Evolutionary conservation across 2,113 vertebrate species (phyloP), one percentile per base, ranked within the genome.

Genomic region (Laticauda laticaudata): DNA sequence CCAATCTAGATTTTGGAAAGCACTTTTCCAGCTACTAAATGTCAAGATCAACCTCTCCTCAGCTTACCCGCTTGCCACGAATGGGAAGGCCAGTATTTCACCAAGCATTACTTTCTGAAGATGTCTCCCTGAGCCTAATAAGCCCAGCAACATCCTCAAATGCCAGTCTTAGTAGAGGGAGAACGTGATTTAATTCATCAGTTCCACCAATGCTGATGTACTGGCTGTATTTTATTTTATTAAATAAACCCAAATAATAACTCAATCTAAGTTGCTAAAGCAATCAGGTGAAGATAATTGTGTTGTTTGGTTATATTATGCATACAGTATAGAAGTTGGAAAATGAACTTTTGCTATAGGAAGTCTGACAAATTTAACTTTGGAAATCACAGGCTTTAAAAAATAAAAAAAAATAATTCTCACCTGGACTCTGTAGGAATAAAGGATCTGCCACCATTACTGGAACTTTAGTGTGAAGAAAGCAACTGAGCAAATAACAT

Each of bases 401-500:
- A 43, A 85, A 92, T 34, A 54, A 57, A n/a, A 53, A 8, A 45
- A 45, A 45, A 53, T 86, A 24, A 11, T 4, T 24, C 55, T 93
- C 88, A 86, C 88, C 92, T 93, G 69, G 29, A 7, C n/a, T 90
- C 43, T 18, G 45, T 51, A 86, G 92, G 45, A 39, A 51, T 81
- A 57, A 43, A 57, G 87, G 54, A 3, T 39, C 45, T 8, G 45
- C 87, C 14, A 11, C 51, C 53, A 24, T 5, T 3, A 14, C 87
- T 3, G 64, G 57, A 92, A 91, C 90, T 69, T 57, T 89, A 39
- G 89, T 24, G 43, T 26, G 23, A 75, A 24, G 4, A 20, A 86
- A 55, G 75, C 69, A 55, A 88, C 23, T 86, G 91, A 89, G 92
- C 45, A 93, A 94, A 92, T 87, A 51, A 34, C 34, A 24, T 81